phyloP scores from a whole-genome alignment of 37 sponge, comb jelly and placozoan genomes.

The Hexactinellida sp. region DNA sequence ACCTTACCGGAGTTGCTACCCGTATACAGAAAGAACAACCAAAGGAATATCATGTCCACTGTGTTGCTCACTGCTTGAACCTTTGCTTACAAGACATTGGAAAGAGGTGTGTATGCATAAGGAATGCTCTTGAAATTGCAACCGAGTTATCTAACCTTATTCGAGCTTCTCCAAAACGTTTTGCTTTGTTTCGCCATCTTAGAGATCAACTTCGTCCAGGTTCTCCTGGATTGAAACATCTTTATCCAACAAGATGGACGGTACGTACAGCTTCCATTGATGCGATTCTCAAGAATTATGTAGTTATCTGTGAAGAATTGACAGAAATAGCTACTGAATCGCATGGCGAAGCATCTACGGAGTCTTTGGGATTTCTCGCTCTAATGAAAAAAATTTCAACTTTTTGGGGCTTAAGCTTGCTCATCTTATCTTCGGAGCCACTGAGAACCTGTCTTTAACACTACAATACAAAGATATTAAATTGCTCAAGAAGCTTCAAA shows the following conservation, averaged over 20 bases:
- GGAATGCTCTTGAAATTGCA: constrained; percentile 33
- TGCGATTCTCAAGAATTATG: constrained; percentile 26
- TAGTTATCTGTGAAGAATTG: constrained; percentile 18
- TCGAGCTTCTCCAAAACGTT: constrained; percentile 35
- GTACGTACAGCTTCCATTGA: constrained; percentile 34
- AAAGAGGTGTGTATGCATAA: background rate
- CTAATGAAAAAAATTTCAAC: constrained; percentile 36
- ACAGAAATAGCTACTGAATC: constrained; percentile 14
- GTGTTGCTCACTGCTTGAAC: constrained; percentile 25
- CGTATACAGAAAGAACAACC: constrained; percentile 19
- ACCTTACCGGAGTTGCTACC: constrained; percentile 23
- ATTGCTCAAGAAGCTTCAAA: constrained; percentile 23
- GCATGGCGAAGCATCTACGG: constrained; percentile 24
- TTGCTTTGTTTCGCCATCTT: constrained; percentile 18
- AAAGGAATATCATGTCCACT: constrained; percentile 18
- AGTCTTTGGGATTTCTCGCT: constrained; percentile 19
- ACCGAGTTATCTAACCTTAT: constrained; percentile 24
- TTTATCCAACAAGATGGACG: constrained; percentile 43
- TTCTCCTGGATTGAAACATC: constrained; percentile 16
- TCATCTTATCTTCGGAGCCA: constrained; percentile 27
- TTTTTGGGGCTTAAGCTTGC: constrained; percentile 54
- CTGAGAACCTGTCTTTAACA: constrained; percentile 36
- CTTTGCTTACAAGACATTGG: constrained; percentile 26
- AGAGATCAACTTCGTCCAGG: constrained; percentile 22
- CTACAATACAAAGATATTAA: constrained; percentile 32